A percentile compares a stretch with the other conserved stretches of the same genome.
phyloP scores from a whole-genome alignment of 1,140 invertebrate genomes.

The Dendrolimus punctatus region DNA sequence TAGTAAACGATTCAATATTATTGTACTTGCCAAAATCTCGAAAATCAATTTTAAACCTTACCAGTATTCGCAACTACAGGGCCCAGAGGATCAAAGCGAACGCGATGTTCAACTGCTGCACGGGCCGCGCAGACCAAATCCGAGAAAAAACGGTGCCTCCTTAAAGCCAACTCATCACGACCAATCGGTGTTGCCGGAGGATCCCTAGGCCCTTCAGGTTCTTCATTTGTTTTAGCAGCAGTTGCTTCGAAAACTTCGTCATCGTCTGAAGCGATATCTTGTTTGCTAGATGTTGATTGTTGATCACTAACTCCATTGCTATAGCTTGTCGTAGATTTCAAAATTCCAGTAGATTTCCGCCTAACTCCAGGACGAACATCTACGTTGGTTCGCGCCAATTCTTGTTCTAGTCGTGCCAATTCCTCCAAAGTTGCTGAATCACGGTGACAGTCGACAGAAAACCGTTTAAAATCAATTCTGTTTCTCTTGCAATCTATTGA shows the following conservation, averaged over 20 bases:
- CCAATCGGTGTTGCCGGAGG: slow-evolving; percentile 83
- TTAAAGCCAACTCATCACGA: slow-evolving; percentile 81
- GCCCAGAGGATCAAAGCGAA: slow-evolving; percentile 81
- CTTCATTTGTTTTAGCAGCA: slow-evolving; percentile 14
- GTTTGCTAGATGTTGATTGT: slow-evolving; percentile 21
- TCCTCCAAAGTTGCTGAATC: slow-evolving; percentile 54
- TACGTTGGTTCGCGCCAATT: slow-evolving; percentile 54
- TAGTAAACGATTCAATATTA: too few relatives aligned
- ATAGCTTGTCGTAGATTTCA: slow-evolving; percentile 61
- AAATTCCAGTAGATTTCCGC: slow-evolving; percentile 65
- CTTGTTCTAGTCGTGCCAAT: slow-evolving; percentile 47
- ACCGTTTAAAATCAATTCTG: slow-evolving; percentile 53
- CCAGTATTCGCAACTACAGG: slow-evolving; percentile 76
- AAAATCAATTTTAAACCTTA: slow-evolving; percentile 14
- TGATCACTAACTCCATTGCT: slow-evolving; percentile 38
- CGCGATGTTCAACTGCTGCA: slow-evolving; percentile 81
- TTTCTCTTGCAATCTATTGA: slow-evolving; percentile 57
- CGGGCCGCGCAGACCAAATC: slow-evolving; percentile 81
- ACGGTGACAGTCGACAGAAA: slow-evolving; percentile 52
- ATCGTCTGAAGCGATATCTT: slow-evolving; percentile 50
- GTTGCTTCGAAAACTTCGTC: slow-evolving; percentile 61
- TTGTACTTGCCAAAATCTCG: too few relatives aligned
- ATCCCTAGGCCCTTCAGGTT: slow-evolving; percentile 71
- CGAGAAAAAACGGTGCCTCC: slow-evolving; percentile 83
- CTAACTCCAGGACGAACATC: slow-evolving; percentile 42